Evolutionary conservation across 2,888 invertebrate species (phyloP).

Genomic region (Gastrophysa polygoni): DNA sequence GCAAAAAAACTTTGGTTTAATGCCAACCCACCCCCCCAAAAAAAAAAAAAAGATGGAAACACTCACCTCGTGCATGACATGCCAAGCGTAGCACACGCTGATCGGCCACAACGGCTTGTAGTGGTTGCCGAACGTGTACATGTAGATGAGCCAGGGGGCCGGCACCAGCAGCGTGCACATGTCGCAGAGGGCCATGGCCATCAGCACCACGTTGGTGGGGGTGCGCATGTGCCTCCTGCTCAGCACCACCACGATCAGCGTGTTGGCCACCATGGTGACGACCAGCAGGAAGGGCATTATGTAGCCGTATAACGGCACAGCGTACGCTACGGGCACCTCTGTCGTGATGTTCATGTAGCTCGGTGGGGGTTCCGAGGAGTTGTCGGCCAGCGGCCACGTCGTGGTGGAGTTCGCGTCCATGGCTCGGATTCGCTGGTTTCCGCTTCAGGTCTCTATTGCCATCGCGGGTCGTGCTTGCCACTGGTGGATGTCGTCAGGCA

Average conservation of each 20-base stretch:
- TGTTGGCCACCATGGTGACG: slow-evolving; percentile 89
- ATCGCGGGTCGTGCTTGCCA: too few relatives aligned
- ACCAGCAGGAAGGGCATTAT: slow-evolving; percentile 84
- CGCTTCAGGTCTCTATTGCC: too few relatives aligned
- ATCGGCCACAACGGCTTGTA: slow-evolving; percentile 79
- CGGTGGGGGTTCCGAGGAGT: neutral
- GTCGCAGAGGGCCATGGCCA: slow-evolving; percentile 96
- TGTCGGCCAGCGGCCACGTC: neutral
- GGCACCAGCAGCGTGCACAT: slow-evolving; percentile 91
- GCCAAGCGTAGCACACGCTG: slow-evolving; percentile 79
- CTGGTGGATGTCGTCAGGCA: too few relatives aligned
- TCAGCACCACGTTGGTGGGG: slow-evolving; percentile 89
- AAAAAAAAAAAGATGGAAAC: too few relatives aligned
- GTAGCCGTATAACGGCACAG: slow-evolving; percentile 76
- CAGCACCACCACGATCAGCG: slow-evolving; percentile 87
- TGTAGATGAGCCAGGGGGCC: slow-evolving; percentile 89
- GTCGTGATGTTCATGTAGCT: slow-evolving; percentile 68
- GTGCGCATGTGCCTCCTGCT: slow-evolving; percentile 90
- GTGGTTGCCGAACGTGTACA: slow-evolving; percentile 89
- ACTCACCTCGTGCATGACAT: slow-evolving; percentile 79
- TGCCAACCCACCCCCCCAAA: too few relatives aligned
- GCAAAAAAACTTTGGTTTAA: too few relatives aligned
- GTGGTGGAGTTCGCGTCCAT: neutral
- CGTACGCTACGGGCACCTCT: slow-evolving; percentile 70
- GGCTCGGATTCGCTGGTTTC: too few relatives aligned